Percentiles rank a stretch among this genome's conserved stretches.
Conservation (phyloP, 2,888 invertebrate genomes). For the Nomada goodeniana region DNA sequence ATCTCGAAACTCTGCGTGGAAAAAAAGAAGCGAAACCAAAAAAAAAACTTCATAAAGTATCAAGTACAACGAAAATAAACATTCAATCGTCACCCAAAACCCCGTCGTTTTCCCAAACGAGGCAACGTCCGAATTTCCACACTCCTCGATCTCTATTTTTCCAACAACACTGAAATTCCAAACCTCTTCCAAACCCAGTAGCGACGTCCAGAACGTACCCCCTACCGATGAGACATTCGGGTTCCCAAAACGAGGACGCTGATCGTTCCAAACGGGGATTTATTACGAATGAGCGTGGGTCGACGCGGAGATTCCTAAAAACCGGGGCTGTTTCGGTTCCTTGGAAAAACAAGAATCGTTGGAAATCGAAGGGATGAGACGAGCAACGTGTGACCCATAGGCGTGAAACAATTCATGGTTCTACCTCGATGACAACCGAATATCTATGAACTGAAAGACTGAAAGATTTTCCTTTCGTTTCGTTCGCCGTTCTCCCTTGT, state of each 20-base stretch:
- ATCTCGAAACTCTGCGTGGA: too few relatives aligned
- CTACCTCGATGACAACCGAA: conserved; percentile 62
- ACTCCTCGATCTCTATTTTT: not conserved
- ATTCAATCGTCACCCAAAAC: too few relatives aligned
- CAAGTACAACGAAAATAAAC: too few relatives aligned
- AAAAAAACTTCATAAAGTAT: too few relatives aligned
- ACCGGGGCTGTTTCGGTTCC: conserved; percentile 12
- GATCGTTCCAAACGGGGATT: conserved; percentile 9
- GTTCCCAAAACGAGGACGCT: not conserved
- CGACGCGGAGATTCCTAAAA: conserved; percentile 17
- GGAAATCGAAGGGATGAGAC: conserved; percentile 36
- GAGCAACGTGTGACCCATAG: conserved; percentile 37
- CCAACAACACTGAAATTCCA: not conserved
- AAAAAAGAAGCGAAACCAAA: too few relatives aligned
- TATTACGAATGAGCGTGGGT: conserved; percentile 11
- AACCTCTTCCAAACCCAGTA: not conserved
- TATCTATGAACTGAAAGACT: conserved; percentile 29
- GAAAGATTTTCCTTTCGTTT: conserved; percentile 61
- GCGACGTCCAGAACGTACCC: not conserved
- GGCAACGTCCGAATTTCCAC: not conserved
- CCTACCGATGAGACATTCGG: not conserved
- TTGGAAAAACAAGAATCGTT: conserved; percentile 53
- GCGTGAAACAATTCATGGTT: conserved; percentile 73
- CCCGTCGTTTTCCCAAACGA: too few relatives aligned
- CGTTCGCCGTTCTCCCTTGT: not conserved